A percentile compares a stretch with the other conserved stretches of the same genome.
Conservation (phyloP, 2,888 invertebrate species). For the Tinea semifulvella region DNA sequence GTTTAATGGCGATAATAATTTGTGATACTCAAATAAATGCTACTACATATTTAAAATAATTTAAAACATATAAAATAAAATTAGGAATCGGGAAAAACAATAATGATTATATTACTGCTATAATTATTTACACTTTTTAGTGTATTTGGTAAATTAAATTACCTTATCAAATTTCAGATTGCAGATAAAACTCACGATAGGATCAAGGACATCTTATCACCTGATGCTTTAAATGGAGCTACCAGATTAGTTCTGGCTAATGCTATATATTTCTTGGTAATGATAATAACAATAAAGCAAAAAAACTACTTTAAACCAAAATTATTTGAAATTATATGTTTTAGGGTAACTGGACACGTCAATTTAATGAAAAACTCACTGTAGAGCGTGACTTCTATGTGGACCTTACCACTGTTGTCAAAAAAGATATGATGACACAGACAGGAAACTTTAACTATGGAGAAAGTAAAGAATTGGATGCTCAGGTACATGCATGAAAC, state of each 20-base stretch:
- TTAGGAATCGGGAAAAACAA: no score
- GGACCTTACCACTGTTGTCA: constrained; percentile 10
- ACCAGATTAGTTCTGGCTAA: constrained; percentile 32
- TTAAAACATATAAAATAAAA: no score
- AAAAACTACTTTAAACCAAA: background rate
- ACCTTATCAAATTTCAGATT: no score
- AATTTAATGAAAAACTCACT: constrained; percentile 16
- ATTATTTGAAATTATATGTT: background rate
- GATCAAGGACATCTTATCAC: constrained; percentile 29
- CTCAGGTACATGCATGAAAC: constrained; percentile 18
- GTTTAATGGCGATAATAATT: background rate
- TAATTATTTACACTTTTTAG: no score
- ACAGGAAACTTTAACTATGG: constrained; percentile 14
- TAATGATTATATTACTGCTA: no score
- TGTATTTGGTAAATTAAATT: no score
- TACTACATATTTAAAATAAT: no score
- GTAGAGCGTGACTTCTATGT: constrained; percentile 15
- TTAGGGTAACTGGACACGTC: constrained; percentile 17
- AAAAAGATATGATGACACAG: constrained; percentile 17
- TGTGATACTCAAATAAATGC: no score
- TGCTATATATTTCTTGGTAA: constrained; percentile 32
- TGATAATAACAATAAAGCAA: background rate
- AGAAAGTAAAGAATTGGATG: constrained; percentile 14
- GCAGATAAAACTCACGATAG: constrained; percentile 27
- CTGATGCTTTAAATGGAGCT: constrained; percentile 21